Evolutionary conservation across 2,113 vertebrate species (phyloP), one percentile per base, ranked within the genome.

Genomic region (Coryphaenoides rupestris): DNA sequence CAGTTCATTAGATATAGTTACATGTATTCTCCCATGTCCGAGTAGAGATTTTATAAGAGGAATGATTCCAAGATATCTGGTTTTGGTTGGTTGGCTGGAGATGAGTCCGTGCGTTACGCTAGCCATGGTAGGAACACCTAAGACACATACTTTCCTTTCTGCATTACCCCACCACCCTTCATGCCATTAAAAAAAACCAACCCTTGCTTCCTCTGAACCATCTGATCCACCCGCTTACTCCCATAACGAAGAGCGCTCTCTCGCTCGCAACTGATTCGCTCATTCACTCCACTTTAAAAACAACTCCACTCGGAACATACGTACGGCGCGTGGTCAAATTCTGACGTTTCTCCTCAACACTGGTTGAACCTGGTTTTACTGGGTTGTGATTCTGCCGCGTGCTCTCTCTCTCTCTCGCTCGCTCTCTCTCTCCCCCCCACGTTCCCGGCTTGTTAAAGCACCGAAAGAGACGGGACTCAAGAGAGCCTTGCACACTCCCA

Each of bases 181-280:
- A 79, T 82, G 59, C 62, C 84, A 86, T 33, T 10, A 71, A 15
- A 66, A n/a, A n/a, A n/a, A n/a, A n/a, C n/a, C n/a, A n/a, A 73
- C 68, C 73, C 54, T 64, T 66, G 21, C 64, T 70, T 72, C 63
- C 61, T 26, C 21, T 53, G 67, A 75, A 55, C 60, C 81, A 79
- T 77, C 70, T 2, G 65, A 53, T 76, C 71, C 70, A 24, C 7
- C 58, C n/a, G 17, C n/a, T 60, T 72, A 73, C 53, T 68, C 47
- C 67, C 72, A 73, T 64, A 22, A 60, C 53, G 46, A 71, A 33
- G 73, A 62, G 73, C 22, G 17, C 4, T 59, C 63, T 74, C 66
- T 19, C 4, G 59, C 63, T 74, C 66, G 49, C 74, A 60, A 72
- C 70, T 54, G 78, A 69, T 77, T 63, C 71, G 78, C 74, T 58